These are phyloP conservation scores for Ctenomys sociabilis DNA, from an alignment of 2,113 vertebrate species.

Conservation along the genomic window DNA sequence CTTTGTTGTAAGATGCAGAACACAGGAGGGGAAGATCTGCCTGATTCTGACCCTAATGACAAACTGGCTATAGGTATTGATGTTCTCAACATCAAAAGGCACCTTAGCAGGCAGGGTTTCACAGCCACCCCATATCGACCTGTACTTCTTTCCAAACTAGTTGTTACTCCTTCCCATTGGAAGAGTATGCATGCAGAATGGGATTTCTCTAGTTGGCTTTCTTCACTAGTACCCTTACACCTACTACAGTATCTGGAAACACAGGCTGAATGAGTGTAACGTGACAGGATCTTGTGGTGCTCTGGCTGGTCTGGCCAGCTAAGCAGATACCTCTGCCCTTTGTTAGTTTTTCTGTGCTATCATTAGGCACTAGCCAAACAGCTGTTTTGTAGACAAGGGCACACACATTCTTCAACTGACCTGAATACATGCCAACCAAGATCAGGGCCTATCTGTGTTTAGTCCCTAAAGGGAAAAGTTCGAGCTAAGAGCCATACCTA, in stretches of 20 bases:
- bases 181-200: neutral
- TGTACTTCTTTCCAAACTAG: neutral
- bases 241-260: neutral
- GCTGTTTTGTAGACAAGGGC: neutral
- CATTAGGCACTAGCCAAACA: neutral
- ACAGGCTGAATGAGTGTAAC: neutral
- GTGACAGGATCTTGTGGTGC: neutral
- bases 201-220: neutral
- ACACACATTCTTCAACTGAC: neutral
- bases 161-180: neutral
- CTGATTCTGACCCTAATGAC: neutral
- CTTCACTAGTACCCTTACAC: neutral
- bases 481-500: conserved; percentile 86
- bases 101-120: neutral
- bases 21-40: neutral
- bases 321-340: neutral
- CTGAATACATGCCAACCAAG: neutral
- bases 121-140: neutral
- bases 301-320: neutral
- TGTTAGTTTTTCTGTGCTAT: neutral
- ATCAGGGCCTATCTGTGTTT: neutral
- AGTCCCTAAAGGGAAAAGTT: neutral
- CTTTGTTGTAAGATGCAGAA: neutral
- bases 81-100: neutral
- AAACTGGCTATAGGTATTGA: neutral